A percentile compares a stretch with the other conserved stretches of the same genome.
Conservation (phyloP, 2,113 vertebrate genomes). For the Anthoscopus minutus region DNA sequence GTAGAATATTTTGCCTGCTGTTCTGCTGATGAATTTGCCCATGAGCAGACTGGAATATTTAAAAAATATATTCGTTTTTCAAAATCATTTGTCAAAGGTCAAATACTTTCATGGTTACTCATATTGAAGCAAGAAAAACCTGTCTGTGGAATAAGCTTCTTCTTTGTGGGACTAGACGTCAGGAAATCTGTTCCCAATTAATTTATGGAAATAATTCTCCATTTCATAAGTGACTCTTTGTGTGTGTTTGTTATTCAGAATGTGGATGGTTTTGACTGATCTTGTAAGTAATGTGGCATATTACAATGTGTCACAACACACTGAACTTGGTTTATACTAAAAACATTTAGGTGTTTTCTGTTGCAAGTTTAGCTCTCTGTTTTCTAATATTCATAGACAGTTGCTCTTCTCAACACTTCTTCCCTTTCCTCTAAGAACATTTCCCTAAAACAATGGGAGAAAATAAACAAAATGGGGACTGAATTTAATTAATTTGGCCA, state of each 20-base stretch:
- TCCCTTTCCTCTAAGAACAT: neutral
- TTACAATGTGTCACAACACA: neutral
- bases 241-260: constrained; percentile 28
- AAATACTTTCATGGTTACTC: constrained; percentile 34
- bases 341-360: neutral
- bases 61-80: constrained; percentile 30
- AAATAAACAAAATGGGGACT: neutral
- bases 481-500: neutral
- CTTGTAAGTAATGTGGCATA: neutral
- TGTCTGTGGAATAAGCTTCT: constrained; percentile 33
- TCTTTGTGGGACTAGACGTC: neutral
- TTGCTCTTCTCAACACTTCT: neutral
- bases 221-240: constrained; percentile 1
- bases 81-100: constrained; percentile 45
- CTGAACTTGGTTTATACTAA: neutral
- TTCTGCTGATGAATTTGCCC: constrained; percentile 36
- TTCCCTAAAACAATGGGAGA: neutral
- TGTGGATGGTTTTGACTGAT: constrained; percentile 24
- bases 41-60: constrained; percentile 38
- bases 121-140: neutral
- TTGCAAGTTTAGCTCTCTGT: neutral
- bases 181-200: constrained; percentile 52
- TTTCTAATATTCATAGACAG: neutral
- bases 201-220: constrained; percentile 50
- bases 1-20: constrained; percentile 34